Evolutionary conservation across 2,113 vertebrate species (phyloP).

Genomic region (Urocolius indicus): DNA sequence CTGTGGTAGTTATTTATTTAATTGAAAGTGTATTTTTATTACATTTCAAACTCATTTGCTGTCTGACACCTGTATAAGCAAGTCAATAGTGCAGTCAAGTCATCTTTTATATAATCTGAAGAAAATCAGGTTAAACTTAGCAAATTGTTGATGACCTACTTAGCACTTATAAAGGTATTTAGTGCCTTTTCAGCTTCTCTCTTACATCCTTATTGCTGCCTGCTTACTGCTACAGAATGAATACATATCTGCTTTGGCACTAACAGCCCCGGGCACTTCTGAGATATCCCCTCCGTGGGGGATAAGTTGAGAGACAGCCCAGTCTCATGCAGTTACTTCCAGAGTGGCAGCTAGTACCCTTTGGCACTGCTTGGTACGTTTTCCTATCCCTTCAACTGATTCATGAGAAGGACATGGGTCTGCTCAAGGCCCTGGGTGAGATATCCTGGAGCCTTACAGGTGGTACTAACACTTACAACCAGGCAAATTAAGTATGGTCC

Average conservation of each 20-base stretch:
- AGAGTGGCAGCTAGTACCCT: neutral
- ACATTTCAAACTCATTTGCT: neutral
- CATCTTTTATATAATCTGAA: accelerated
- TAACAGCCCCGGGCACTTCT: neutral
- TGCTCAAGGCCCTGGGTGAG: neutral
- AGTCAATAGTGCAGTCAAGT: neutral
- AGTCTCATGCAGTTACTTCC: neutral
- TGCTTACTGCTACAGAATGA: neutral
- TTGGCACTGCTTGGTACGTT: neutral
- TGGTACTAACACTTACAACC: neutral
- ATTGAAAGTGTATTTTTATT: neutral
- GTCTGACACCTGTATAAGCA: neutral
- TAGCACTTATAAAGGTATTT: neutral
- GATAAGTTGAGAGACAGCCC: neutral
- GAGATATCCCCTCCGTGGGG: accelerated
- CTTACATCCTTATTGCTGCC: accelerated
- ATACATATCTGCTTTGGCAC: neutral
- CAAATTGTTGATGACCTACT: neutral
- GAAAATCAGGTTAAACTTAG: neutral
- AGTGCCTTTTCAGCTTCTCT: neutral
- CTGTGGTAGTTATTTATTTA: neutral
- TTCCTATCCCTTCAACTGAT: neutral
- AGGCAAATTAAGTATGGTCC: neutral
- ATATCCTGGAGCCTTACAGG: neutral
- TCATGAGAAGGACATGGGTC: neutral